Base-by-base conservation (phyloP, 2,113 vertebrate genomes). In the Cyprinodon tularosa region DNA sequence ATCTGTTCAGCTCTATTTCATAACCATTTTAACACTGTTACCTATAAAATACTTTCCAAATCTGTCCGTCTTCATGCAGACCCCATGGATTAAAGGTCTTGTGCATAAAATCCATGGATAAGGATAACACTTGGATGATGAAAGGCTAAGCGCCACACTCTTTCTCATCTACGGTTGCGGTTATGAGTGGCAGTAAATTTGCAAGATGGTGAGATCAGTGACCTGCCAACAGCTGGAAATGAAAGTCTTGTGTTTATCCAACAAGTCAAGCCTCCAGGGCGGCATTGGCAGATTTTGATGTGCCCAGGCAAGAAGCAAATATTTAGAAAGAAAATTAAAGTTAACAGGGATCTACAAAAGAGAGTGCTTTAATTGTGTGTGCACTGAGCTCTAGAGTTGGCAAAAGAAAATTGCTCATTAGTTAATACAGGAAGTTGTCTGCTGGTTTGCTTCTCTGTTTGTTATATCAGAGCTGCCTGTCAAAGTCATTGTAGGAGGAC, bases 321-420 rank as follows among this genome's bases (percentile, higher is more conserved):
- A 88, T 91, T 88, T 86, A 86, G 62, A 78, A 69, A 69, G 65
- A 74, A 50, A 81, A 89, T 84, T 89, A 88, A 84, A 48, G 59
- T 29, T 22, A 80, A 87, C 44, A 48, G 66, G 42, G 73, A 72
- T 65, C 79, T 67, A 39, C 71, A 67, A 50, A 68, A 76, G 17
- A 47, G 60, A 39, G 10, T 67, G 61, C 9, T 66, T 57, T 59
- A 14, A 68, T 84, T 47, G 68, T 29, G 39, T 57, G 36, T 74
- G 60, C 65, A 20, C 8, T 38, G 3, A 40, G 20, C 8, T 7
- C 11, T 61, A 29, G 13, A 68, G 63, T 68, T 2, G 45, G 47
- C 29, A 72, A 1, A 69, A 63, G 45, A 50, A 72, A 72, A 15
- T 2, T 22, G 66, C 60, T 39, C 13, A 50, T 53, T 40, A 50